A percentile compares a stretch with the other conserved stretches of the same genome.
phyloP scores from a whole-genome alignment of 2,113 vertebrate genomes.

The Emydocephalus ijimae region DNA sequence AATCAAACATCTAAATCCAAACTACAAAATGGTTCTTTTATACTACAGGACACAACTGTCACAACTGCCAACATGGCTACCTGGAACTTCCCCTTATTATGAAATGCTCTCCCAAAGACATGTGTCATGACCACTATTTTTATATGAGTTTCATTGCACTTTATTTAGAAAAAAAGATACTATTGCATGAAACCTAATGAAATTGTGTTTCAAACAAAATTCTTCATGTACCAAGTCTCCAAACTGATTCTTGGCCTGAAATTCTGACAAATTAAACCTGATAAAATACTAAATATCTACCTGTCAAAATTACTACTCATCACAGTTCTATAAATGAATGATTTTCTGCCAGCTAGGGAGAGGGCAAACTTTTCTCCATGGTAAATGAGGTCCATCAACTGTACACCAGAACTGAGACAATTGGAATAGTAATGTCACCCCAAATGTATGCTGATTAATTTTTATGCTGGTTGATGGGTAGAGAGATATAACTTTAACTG shows the following conservation, averaged over 20 bases:
- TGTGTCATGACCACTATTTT: background rate
- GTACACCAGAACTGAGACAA: background rate
- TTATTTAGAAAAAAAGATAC: background rate
- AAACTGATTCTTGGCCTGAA: background rate
- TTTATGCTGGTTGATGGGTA: background rate
- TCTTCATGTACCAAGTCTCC: background rate
- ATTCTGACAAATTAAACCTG: background rate
- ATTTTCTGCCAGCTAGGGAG: background rate
- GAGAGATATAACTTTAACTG: background rate
- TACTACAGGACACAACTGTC: background rate
- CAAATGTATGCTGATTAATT: background rate
- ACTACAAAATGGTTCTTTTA: background rate
- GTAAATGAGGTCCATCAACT: background rate
- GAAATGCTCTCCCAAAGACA: background rate
- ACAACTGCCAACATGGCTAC: background rate
- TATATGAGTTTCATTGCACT: background rate
- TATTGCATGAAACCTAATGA: background rate
- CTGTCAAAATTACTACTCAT: background rate
- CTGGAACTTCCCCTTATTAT: background rate
- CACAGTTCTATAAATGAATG: background rate
- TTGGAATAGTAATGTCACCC: background rate
- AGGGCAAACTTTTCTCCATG: background rate
- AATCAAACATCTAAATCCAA: background rate
- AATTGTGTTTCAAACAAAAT: background rate
- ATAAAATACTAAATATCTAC: background rate